phyloP scores from a whole-genome alignment of 1,140 invertebrate genomes.

The Saccostrea echinata region DNA sequence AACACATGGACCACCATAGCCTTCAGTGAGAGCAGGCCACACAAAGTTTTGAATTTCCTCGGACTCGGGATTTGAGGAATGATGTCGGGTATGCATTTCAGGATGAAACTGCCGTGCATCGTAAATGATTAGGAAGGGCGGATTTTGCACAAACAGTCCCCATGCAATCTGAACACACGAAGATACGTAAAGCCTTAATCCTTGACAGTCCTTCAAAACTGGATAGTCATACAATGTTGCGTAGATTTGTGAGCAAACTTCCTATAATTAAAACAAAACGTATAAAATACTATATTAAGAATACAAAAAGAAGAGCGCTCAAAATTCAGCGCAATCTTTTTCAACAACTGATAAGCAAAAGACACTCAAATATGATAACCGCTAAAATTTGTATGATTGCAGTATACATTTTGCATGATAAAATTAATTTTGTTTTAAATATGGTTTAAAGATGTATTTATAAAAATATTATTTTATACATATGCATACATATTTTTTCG shows the following conservation, averaged over 20 bases:
- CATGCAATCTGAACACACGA: constrained; percentile 86
- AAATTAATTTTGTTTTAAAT: no score
- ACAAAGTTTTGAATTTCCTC: constrained; percentile 84
- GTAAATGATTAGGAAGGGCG: constrained; percentile 82
- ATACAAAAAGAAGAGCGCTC: no score
- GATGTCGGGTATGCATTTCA: constrained; percentile 85
- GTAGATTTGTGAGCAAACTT: constrained; percentile 85
- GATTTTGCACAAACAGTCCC: constrained; percentile 81
- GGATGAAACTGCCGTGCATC: constrained; percentile 83
- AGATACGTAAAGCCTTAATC: constrained; percentile 84
- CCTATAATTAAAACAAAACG: constrained; percentile 78
- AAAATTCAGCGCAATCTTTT: no score
- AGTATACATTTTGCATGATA: no score
- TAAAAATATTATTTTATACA: no score
- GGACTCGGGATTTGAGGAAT: constrained; percentile 83
- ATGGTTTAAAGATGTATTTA: no score
- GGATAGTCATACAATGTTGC: constrained; percentile 89
- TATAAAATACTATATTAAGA: no score
- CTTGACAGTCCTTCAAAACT: constrained; percentile 84
- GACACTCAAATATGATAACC: no score
- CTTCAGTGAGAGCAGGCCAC: constrained; percentile 87
- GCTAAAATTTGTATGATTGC: no score
- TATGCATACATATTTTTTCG: no score
- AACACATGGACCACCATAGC: constrained; percentile 84
- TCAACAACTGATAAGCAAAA: no score